Percentiles rank a stretch among this genome's conserved stretches.
phyloP scores from a whole-genome alignment of 2,113 vertebrate species.

The Lynx canadensis region DNA sequence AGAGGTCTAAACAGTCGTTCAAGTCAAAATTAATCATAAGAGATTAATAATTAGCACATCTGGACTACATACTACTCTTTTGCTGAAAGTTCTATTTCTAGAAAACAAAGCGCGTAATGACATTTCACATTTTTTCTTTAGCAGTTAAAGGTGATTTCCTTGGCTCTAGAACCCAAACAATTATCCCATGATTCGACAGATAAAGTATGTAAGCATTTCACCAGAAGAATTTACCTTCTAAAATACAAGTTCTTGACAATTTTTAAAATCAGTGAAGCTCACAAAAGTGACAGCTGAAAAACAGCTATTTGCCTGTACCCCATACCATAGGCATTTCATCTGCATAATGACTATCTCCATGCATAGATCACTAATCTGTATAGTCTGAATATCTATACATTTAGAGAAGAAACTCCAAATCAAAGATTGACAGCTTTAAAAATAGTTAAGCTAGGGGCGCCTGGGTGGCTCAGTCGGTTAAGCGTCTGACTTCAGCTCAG shows the following conservation, averaged over 20 bases:
- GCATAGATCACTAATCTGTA: not conserved
- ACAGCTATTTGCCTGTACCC: not conserved
- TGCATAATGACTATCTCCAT: not conserved
- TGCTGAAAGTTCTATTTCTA: not conserved
- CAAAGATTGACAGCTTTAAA: slow-evolving; percentile 13
- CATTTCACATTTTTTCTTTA: not conserved
- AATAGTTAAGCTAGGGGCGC: not conserved
- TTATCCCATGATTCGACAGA: not conserved
- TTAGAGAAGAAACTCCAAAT: slow-evolving; percentile 9
- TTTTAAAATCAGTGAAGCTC: not conserved
- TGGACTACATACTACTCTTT: not conserved
- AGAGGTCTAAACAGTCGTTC: not conserved
- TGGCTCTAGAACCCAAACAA: not conserved
- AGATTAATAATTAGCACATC: not conserved
- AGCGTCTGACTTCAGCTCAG: no score
- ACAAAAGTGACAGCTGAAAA: slow-evolving; percentile 11
- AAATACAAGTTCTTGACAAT: not conserved
- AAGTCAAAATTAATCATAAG: not conserved
- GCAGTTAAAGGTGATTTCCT: not conserved
- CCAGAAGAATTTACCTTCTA: not conserved
- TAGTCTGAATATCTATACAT: not conserved
- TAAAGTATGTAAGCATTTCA: not conserved
- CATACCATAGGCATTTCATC: not conserved
- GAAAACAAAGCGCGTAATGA: not conserved
- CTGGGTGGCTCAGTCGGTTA: no score